Base-by-base conservation (phyloP, 2,797 vertebrate genomes). In the Myotis planiceps region DNA sequence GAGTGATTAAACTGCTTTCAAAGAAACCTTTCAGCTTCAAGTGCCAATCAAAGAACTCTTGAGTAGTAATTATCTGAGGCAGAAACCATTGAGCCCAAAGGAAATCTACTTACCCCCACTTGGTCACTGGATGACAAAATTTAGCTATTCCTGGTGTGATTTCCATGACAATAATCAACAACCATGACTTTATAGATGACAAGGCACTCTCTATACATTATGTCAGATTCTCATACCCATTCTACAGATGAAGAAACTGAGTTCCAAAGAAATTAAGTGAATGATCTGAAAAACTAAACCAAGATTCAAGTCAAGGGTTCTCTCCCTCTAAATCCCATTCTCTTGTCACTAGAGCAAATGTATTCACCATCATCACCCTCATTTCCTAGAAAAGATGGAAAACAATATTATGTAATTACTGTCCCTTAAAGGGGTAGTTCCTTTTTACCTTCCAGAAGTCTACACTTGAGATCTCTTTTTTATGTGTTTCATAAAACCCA, bases 1-100 rank as follows among this genome's bases (percentile, higher is more conserved):
- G 66, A 71, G 34, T 95, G 53, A 81, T 91, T 97, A 89, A 93
- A 94, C 94, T 96, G 75, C 66, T 96, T 96, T 96, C 39, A 19
- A 90, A 90, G 65, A 89, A 90, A 86, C 13, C 66, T 92, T 95
- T 66, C 58, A 88, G 39, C 42, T 95, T 94, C 65, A 91, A 95
- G 71, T 94, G 83, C 32, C 65, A 76, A 83, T 89, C 91, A 94
- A 94, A 96, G 53, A 92, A 96, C 74, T 32, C 85, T 88, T 88
- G 86, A 92, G 42, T 76, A 82, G 45, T 93, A 87, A 96, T 92
- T 88, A 95, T 87, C 84, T 79, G 92, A 95, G 49, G 60, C 39
- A 71, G 87, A 96, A 96, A 65, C 32, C 60, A 78, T 42, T 93
- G 83, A 95, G 86, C 66, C 78, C 87, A 90, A 71, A 96, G 79